Base-by-base conservation (phyloP, 2,888 invertebrate genomes). In the Tyria jacobaeae region DNA sequence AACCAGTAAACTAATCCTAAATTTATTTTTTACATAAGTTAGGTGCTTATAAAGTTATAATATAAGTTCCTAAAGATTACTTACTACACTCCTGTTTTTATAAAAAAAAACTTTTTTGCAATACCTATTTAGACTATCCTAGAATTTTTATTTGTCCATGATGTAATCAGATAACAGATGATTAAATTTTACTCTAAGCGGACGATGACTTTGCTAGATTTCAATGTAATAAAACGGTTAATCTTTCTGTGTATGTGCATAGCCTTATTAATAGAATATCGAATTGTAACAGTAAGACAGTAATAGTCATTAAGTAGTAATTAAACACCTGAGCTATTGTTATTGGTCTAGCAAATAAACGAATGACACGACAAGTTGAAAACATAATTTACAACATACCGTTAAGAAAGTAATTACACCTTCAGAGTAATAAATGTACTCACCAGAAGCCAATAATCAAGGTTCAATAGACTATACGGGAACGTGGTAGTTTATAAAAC, bases 371-470 rank as follows among this genome's bases (percentile, higher is more conserved):
- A 56, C 58, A 60, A 63, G 44, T 56, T 34, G 10, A 58, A 58
- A 62, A 59, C 52, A 65, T 64, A 47, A 69, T 71, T 61, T 60
- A 53, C 64, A 75, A 67, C 68, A 71, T 70, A 73, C 68, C 77
- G 68, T 68, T 65, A 73, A 39, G 68, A 75, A 60, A 72, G 71
- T 78, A 79, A 80, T 79, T 78, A 76, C 74, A 73, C 60, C 68
- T 76, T 72, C 76, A 72, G 72, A 75, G 78, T 71, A 70, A 77
- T 79, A 77, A 70, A 74, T 62, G 66, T 66, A 66, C 57, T 68
- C 61, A 59, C 55, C 57, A 71, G 78, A 77, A 80, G 78, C 71
- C 60, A 71, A 70, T 74, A 62, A 57, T 66, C 73, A 71, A 76
- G 73, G 72, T 75, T 74, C 56, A 21, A 54, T 47, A 44, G 15